Percentiles rank a stretch among this genome's conserved stretches.
Conservation (phyloP, 2,797 vertebrate species). For the Dallia pectoralis region DNA sequence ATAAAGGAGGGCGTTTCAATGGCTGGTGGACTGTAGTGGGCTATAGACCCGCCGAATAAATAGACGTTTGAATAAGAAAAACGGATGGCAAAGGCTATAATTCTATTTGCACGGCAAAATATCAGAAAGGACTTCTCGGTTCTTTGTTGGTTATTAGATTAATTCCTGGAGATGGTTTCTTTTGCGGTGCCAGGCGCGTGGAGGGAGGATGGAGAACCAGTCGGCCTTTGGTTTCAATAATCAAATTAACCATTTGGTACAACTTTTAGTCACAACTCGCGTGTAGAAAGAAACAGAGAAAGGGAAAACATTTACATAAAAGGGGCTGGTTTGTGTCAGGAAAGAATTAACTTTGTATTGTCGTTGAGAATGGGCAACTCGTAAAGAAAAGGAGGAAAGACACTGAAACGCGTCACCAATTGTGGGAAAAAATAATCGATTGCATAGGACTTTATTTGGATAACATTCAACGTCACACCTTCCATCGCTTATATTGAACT, state of each 20-base stretch:
- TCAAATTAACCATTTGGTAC: conserved; percentile 98
- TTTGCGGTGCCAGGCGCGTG: conserved; percentile 93
- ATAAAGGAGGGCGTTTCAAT: conserved; percentile 71
- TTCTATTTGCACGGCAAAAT: conserved; percentile 97
- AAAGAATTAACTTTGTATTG: conserved; percentile 67
- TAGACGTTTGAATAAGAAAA: conserved; percentile 79
- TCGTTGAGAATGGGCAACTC: conserved; percentile 72
- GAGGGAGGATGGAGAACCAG: conserved; percentile 93
- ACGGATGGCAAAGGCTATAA: conserved; percentile 87
- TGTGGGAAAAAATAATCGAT: conserved; percentile 59
- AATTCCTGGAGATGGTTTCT: conserved; percentile 89
- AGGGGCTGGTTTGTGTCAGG: conserved; percentile 73
- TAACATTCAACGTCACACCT: conserved; percentile 31
- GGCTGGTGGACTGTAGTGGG: conserved; percentile 69
- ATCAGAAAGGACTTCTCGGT: conserved; percentile 95
- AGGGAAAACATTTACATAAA: conserved; percentile 81
- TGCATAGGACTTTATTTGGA: conserved; percentile 52
- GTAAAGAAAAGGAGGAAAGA: conserved; percentile 67
- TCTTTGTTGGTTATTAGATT: conserved; percentile 98
- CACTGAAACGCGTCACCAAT: conserved; percentile 65
- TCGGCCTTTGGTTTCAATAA: conserved; percentile 96
- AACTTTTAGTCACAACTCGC: conserved; percentile 91
- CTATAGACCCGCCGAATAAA: conserved; percentile 77
- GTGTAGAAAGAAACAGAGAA: conserved; percentile 84
- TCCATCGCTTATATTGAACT: background rate